Conservation (phyloP, 2,113 vertebrate species). For the Bombycilla garrulus region DNA sequence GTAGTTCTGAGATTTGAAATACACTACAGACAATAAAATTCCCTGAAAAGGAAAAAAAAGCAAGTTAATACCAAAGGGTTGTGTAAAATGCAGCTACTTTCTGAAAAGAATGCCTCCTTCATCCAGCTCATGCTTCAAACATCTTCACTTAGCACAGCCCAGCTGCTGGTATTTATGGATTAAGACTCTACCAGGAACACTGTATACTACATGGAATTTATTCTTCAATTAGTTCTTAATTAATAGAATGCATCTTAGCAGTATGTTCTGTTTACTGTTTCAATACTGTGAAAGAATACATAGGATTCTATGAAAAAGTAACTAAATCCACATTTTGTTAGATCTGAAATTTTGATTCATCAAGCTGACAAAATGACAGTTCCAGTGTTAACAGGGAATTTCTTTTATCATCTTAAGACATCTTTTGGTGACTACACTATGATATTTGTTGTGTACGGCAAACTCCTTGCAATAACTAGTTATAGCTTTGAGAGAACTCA, state of each 20-base stretch:
- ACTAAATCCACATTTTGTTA: not conserved
- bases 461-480: not conserved
- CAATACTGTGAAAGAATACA: not conserved
- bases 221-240: not conserved
- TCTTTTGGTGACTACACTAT: not conserved
- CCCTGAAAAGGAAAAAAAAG: not conserved
- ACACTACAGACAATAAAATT: not conserved
- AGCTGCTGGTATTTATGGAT: not conserved
- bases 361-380: not conserved
- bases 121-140: not conserved
- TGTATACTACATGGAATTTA: not conserved
- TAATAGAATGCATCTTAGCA: not conserved
- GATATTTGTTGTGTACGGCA: not conserved
- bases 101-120: constrained; percentile 19
- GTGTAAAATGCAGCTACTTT: constrained; percentile 14
- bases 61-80: not conserved
- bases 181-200: not conserved
- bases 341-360: not conserved
- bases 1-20: constrained; percentile 50
- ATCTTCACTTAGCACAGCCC: not conserved
- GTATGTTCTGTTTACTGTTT: not conserved
- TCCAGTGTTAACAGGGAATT: not conserved
- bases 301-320: not conserved
- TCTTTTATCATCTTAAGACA: not conserved
- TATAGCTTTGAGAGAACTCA: not conserved